Evolutionary conservation across 2,113 vertebrate genomes (phyloP).

Genomic region (Nothoprocta pentlandii): DNA sequence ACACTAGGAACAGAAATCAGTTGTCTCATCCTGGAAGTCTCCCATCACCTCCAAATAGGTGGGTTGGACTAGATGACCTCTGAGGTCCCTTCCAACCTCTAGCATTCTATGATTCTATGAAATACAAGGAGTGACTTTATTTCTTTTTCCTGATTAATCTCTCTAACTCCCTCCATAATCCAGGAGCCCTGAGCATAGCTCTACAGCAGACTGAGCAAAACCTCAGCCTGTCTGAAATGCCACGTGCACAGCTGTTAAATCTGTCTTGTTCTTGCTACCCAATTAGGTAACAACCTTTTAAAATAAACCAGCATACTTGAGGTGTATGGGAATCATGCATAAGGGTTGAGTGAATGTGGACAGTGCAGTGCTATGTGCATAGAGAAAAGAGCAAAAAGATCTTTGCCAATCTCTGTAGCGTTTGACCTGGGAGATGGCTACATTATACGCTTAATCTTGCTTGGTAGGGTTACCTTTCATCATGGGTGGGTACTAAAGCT

Average conservation of each 20-base stretch:
- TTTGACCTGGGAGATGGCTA: not conserved
- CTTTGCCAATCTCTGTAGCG: not conserved
- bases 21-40: not conserved
- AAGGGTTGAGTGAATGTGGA: not conserved
- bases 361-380: not conserved
- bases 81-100: too few relatives aligned
- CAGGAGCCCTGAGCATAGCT: not conserved
- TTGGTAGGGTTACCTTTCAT: not conserved
- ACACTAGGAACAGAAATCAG: too few relatives aligned
- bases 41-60: not conserved
- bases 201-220: not conserved
- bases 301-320: not conserved
- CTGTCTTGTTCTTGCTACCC: not conserved
- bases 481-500: not conserved
- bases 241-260: not conserved
- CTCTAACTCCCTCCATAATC: not conserved
- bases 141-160: not conserved
- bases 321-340: not conserved
- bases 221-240: not conserved
- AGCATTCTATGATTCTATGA: too few relatives aligned
- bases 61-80: too few relatives aligned
- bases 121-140: not conserved
- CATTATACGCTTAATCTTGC: not conserved
- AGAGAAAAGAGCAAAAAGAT: not conserved
- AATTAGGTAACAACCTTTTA: not conserved